phyloP scores from a whole-genome alignment of 1,140 invertebrate species.

The Caenorhabditis tropicalis region DNA sequence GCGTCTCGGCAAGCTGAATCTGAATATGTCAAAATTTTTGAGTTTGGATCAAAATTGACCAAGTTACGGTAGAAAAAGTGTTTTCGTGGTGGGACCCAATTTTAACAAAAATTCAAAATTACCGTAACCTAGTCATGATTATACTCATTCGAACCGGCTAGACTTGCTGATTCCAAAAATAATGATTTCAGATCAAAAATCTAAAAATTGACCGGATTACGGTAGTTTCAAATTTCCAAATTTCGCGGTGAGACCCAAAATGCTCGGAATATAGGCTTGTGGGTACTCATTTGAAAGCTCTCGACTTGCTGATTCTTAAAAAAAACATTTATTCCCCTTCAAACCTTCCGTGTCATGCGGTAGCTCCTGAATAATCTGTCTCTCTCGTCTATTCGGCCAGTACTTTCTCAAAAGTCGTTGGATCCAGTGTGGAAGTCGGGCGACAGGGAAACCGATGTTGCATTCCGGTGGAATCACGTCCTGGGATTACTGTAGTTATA shows the following conservation, averaged over 20 bases:
- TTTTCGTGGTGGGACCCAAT: no score
- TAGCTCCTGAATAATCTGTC: slow-evolving; percentile 31
- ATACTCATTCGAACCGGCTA: no score
- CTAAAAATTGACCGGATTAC: no score
- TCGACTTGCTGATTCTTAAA: background rate
- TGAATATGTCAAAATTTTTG: no score
- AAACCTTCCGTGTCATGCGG: background rate
- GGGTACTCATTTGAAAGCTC: background rate
- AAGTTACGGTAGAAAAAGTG: no score
- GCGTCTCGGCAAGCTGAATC: background rate
- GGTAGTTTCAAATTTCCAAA: no score
- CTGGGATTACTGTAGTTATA: slow-evolving; percentile 5
- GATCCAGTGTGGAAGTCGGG: background rate
- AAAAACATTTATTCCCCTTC: background rate
- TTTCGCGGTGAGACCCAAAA: background rate
- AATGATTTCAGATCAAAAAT: no score
- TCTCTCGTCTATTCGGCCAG: slow-evolving; percentile 2
- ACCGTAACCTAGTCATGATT: no score
- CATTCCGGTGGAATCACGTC: background rate
- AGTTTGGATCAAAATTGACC: no score
- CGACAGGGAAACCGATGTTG: slow-evolving; percentile 9
- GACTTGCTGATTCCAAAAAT: no score
- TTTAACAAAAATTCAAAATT: no score
- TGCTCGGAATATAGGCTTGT: background rate
- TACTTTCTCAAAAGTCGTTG: background rate